Evolutionary conservation across 2,888 invertebrate genomes (phyloP), one percentile per base, ranked within the genome.

Genomic region (Rhorus exstirpatorius): DNA sequence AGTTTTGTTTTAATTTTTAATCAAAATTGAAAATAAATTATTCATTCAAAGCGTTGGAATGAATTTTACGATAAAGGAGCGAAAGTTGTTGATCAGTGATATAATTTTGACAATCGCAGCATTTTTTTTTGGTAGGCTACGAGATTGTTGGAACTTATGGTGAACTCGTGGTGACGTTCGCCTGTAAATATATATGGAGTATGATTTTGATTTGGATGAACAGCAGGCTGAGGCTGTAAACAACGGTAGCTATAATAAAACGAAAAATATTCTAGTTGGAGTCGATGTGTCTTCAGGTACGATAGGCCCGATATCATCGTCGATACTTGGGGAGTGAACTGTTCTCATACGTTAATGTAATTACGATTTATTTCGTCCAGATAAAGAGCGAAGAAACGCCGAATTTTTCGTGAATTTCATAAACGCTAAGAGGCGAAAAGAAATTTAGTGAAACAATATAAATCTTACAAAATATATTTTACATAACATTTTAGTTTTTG

Each of bases 101-200:
- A 19, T 4, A 17, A 14, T 12, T 17, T 3, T 38, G 4, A 51
- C 21, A 41, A 71, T 46, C 19, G 41, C 26, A 55, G 4, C n/a
- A n/a, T n/a, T n/a, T 58, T 31, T 19, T 58, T 10, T 31, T 71
- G 1, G 1, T 44, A 3, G 71, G 58, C 2, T 55, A 58, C 12
- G 7, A 7, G 7, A 17, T 19, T 71, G 6, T 58, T 8, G 26
- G 19, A 31, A 31, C 71, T 6, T 7, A 19, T 26, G 71, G 44
- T 26, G 14, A 44, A 26, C 46, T 71, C 21, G 24, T 46, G 3
- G 17, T 19, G 17, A 3, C 17, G 31, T 3, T 4, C 6, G 17
- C 12, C 8, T 71, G 71, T 58, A 71, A 31, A n/a, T n/a, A 58
- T 71, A 71, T 26, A 2, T 71, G 10, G 58, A 71, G 12, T 71